phyloP scores from a whole-genome alignment of 2,888 invertebrate genomes.

The Drosophila quinaria region DNA sequence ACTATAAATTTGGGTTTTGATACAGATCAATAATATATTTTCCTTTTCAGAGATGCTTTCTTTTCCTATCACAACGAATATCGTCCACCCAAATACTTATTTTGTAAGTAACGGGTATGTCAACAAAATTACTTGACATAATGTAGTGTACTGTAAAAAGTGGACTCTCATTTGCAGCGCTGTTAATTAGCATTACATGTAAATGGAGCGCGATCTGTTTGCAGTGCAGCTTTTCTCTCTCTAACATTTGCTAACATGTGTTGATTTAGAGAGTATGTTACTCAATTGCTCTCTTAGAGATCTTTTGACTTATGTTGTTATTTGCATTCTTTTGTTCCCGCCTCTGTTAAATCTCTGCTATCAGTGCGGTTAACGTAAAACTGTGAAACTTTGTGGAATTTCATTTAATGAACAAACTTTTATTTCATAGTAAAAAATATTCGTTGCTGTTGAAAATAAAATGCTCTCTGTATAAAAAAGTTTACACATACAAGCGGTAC shows the following conservation, averaged over 20 bases:
- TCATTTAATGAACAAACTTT: slow-evolving; percentile 7
- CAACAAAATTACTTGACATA: too few species aligned
- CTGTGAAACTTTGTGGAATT: background rate
- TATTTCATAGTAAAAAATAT: background rate
- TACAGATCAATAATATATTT: too few species aligned
- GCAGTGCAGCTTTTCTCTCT: background rate
- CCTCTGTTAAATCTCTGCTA: background rate
- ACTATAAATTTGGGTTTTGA: too few species aligned
- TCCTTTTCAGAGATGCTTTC: too few species aligned
- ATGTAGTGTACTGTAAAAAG: background rate
- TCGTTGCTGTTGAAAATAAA: background rate
- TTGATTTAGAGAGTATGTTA: too few species aligned
- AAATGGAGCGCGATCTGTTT: background rate
- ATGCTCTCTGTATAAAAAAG: background rate
- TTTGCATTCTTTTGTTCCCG: background rate
- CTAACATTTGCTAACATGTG: background rate
- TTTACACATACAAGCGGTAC: background rate
- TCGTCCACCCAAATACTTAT: too few species aligned
- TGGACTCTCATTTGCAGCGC: background rate
- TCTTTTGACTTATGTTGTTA: background rate
- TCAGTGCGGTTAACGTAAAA: background rate
- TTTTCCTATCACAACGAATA: too few species aligned
- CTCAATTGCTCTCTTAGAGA: background rate
- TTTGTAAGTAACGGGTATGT: too few species aligned
- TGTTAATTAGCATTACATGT: background rate